Evolutionary conservation across 2,113 vertebrate genomes (phyloP), one percentile per base, ranked within the genome.

Genomic region (Sclerurus mexicanus): DNA sequence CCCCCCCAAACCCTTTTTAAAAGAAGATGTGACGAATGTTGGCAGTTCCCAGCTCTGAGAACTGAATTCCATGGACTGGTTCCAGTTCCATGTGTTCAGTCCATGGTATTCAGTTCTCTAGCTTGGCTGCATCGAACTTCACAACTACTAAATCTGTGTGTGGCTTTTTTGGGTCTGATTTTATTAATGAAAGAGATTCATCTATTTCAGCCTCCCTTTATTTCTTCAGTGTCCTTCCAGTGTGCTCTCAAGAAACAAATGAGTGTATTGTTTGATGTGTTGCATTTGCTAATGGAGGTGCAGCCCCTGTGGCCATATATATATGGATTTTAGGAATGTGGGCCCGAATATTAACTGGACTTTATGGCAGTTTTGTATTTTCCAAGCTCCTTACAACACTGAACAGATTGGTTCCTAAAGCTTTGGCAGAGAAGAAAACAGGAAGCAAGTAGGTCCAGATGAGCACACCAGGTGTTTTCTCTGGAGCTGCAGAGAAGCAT

Each of bases 21-120:
- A 92, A 94, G 96, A 98, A 96, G 96, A 96, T 81, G 77, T 94
- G 96, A 96, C 37, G 90, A 95, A 74, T 71, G 80, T 55, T 97
- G 89, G 98, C 97, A 98, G 98, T 92, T 96, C 98, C 97, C 93
- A 95, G 98, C 97, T 97, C 95, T 98, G 97, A 98, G 98, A 98
- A 98, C 97, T 98, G 98, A 98, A 98, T 98, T 98, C 97, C 97
- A 98, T 98, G 97, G 97, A 97, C 98, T 98, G 97, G 95, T 98
- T 96, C 91, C 93, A 93, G 4, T 89, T 89, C 96, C 79, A 23
- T 86, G 93, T 6, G 55, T 93, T 97, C 98, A 97, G 98, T 98
- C 97, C 97, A 97, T 97, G 95, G 95, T 97, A 80, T 95, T 94
- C 93, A 98, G 97, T 98, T 97, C 97, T 98, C 96, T 96, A 97